These are phyloP conservation scores for Cryptotermes secundus DNA, from an alignment of 1,140 invertebrate species.

Conservation along the genomic window DNA sequence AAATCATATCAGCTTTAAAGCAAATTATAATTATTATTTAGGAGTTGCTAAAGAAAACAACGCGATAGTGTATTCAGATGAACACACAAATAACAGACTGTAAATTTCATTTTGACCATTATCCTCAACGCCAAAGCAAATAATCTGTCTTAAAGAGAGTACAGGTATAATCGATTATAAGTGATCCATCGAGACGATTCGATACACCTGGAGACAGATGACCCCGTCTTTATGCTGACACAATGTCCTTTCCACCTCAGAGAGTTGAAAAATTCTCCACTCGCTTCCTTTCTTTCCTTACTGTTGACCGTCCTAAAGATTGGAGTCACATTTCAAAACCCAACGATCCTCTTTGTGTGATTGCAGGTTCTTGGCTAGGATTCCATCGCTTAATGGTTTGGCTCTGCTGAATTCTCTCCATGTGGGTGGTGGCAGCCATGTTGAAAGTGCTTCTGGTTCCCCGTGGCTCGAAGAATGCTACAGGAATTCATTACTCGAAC, in stretches of 20 bases:
- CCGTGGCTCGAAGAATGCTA: not conserved
- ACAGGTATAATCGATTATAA: too few species aligned
- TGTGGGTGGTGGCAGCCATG: conserved; percentile 7
- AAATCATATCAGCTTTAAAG: too few species aligned
- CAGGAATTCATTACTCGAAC: not conserved
- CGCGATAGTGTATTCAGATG: too few species aligned
- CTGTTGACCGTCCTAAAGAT: not conserved
- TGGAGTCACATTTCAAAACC: not conserved
- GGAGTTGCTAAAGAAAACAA: too few species aligned
- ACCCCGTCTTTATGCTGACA: not conserved
- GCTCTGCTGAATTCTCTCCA: not conserved
- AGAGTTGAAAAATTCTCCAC: not conserved
- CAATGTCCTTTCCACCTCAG: not conserved
- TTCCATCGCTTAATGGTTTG: conserved; percentile 11
- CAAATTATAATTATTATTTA: too few species aligned
- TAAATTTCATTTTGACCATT: too few species aligned
- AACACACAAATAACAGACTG: too few species aligned
- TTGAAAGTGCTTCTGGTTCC: not conserved
- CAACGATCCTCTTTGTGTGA: not conserved
- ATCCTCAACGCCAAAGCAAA: too few species aligned
- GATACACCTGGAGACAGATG: not conserved
- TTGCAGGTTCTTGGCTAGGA: not conserved
- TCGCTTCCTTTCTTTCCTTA: not conserved
- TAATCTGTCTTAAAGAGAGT: too few species aligned
- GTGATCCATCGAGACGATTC: too few species aligned